These are phyloP conservation scores for Temnothorax ravouxi DNA, from an alignment of 2,888 invertebrate genomes.

Conservation along the genomic window DNA sequence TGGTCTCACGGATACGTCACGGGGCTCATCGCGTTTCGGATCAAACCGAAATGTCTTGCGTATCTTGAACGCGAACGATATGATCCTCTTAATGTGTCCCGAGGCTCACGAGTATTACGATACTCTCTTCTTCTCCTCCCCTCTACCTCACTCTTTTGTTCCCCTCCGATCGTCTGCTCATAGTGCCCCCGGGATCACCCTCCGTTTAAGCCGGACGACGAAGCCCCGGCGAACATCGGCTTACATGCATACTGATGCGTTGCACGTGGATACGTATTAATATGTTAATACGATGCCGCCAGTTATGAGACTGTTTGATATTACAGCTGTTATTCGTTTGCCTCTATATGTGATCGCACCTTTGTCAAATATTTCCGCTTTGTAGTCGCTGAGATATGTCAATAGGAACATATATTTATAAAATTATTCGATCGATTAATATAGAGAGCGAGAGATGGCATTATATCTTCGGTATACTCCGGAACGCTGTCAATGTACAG, in stretches of 20 bases:
- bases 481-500: not conserved
- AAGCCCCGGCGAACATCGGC: conserved; percentile 81
- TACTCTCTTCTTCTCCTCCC: conserved; percentile 71
- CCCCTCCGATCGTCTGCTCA: conserved; percentile 34
- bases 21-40: conserved; percentile 69
- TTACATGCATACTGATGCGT: conserved; percentile 83
- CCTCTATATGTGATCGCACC: not conserved
- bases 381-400: not conserved
- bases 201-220: conserved; percentile 79
- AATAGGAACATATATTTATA: conserved; percentile 16
- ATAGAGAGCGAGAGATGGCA: not conserved
- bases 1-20: conserved; percentile 49
- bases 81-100: conserved; percentile 85
- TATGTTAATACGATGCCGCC: conserved; percentile 65
- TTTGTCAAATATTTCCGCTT: conserved; percentile 34
- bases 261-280: conserved; percentile 71
- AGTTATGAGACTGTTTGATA: conserved; percentile 47
- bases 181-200: conserved; percentile 39
- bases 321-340: conserved; percentile 50
- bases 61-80: conserved; percentile 81
- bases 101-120: conserved; percentile 84
- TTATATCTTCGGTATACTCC: not conserved
- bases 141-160: conserved; percentile 47
- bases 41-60: conserved; percentile 78
- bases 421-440: conserved; percentile 17